Conservation (phyloP, 2,888 invertebrate genomes). For the Biston stratarius region DNA sequence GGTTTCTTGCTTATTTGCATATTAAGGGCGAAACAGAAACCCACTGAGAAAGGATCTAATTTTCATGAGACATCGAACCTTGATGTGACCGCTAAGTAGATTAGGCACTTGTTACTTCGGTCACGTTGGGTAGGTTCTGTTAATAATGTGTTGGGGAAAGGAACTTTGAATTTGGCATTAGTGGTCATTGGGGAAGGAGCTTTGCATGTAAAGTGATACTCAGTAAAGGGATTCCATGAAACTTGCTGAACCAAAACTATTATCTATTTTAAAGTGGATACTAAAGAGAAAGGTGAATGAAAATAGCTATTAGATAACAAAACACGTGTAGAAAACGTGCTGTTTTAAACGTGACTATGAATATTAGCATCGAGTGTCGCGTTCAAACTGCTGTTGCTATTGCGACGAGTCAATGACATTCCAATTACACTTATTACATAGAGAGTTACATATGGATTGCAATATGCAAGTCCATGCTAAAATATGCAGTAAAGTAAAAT, state of each 20-base stretch:
- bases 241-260: constrained; percentile 33
- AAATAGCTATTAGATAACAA: constrained; percentile 55
- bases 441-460: constrained; percentile 40
- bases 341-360: constrained; percentile 58
- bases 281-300: constrained; percentile 45
- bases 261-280: constrained; percentile 38
- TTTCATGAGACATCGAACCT: constrained; percentile 71
- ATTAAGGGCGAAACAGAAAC: constrained; percentile 50
- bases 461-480: constrained; percentile 49
- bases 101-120: constrained; percentile 70
- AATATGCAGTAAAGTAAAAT: constrained; percentile 38
- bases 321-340: constrained; percentile 59
- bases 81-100: constrained; percentile 69
- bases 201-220: constrained; percentile 50
- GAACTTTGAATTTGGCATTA: constrained; percentile 60
- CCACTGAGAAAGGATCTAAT: constrained; percentile 62
- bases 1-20: constrained; percentile 26
- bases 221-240: constrained; percentile 40
- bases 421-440: constrained; percentile 42
- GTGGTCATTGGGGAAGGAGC: constrained; percentile 53
- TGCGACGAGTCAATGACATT: constrained; percentile 50
- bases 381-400: constrained; percentile 33
- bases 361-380: constrained; percentile 41
- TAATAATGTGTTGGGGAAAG: constrained; percentile 58
- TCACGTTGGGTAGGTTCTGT: constrained; percentile 56